Base-by-base conservation (phyloP, 2,113 vertebrate genomes). In the Nothocercus nigrocapillus region DNA sequence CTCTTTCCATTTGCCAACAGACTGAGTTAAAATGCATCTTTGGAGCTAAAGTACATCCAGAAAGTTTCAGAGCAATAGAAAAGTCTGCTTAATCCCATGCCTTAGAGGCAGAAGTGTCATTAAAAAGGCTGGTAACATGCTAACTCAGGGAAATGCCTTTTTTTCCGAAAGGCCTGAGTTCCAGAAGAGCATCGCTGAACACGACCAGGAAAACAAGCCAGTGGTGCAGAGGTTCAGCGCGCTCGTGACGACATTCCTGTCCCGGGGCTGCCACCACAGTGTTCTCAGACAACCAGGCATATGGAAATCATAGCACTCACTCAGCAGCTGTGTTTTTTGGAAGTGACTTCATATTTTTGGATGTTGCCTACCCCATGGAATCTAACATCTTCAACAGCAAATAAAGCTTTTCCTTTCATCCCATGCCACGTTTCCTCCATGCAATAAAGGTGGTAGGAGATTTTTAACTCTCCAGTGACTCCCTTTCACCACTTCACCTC, bases 321-420 rank as follows among this genome's bases (percentile, higher is more conserved):
- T 42, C 83, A 94, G 83, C 96, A 97, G 95, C 95, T 97, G 96
- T 95, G 95, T 63, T 87, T 90, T 95, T 82, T 97, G 95, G 95
- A 97, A 95, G 88, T 63, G 78, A 96, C 70, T 95, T 95, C 83
- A 80, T 96, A 67, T 76, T 89, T 96, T 90, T 95, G 93, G 62
- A 94, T 89, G 74, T 89, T 94, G 92, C 82, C 95, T 95, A 42
- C 67, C 81, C 59, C 81, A 69, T 58, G 78, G 90, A 96, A 79
- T 90, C 83, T 59, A 85, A 91, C 83, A 93, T 94, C 93, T 96
- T 92, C 95, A 82, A 87, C 86, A 92, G 94, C 81, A 96, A 95
- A 95, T 93, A 94, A 94, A 95, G 81, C 70, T 82, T 81, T 94
- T 89, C 83, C 94, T 97, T 97, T 97, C 67, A 94, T 93, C 92